Evolutionary conservation across 1,140 invertebrate species (phyloP).

Genomic region (Calycopis cecrops): DNA sequence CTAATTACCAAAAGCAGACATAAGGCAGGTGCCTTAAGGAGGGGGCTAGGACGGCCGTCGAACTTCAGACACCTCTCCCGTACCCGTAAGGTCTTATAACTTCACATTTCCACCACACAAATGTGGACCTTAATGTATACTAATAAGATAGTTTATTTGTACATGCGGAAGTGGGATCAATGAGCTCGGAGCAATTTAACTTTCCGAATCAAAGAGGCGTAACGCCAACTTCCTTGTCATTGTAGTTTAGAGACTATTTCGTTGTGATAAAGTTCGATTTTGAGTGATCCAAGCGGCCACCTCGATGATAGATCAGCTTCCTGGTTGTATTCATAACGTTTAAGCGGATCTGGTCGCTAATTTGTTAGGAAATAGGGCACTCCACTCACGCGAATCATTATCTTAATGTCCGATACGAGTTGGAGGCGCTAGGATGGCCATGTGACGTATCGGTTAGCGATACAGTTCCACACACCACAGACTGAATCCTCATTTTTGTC

Average conservation of each 20-base stretch:
- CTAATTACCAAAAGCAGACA: constrained; percentile 66
- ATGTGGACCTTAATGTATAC: constrained; percentile 27
- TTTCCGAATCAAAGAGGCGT: constrained; percentile 33
- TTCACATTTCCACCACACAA: constrained; percentile 21
- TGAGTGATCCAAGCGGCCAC: constrained; percentile 15
- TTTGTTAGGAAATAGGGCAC: constrained; percentile 65
- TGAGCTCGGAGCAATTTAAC: constrained; percentile 63
- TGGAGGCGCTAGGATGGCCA: background rate
- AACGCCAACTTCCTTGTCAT: constrained; percentile 22
- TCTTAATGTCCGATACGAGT: constrained; percentile 31
- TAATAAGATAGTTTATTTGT: constrained; percentile 31
- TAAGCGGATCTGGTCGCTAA: constrained; percentile 58
- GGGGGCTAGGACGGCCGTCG: constrained; percentile 68
- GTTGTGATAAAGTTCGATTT: constrained; percentile 12
- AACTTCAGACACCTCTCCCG: constrained; percentile 44
- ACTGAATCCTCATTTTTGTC: background rate
- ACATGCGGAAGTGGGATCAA: constrained; percentile 59
- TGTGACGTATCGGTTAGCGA: background rate
- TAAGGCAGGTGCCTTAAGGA: constrained; percentile 38
- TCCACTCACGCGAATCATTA: constrained; percentile 43
- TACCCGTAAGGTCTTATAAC: constrained; percentile 31
- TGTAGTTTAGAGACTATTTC: constrained; percentile 25
- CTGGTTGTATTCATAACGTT: constrained; percentile 66
- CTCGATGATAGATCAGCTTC: constrained; percentile 50
- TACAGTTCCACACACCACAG: background rate